Percentiles rank a stretch among this genome's conserved stretches.
Evolutionary conservation across 1,140 invertebrate genomes (phyloP).

Genomic region (Ceratina calcarata): DNA sequence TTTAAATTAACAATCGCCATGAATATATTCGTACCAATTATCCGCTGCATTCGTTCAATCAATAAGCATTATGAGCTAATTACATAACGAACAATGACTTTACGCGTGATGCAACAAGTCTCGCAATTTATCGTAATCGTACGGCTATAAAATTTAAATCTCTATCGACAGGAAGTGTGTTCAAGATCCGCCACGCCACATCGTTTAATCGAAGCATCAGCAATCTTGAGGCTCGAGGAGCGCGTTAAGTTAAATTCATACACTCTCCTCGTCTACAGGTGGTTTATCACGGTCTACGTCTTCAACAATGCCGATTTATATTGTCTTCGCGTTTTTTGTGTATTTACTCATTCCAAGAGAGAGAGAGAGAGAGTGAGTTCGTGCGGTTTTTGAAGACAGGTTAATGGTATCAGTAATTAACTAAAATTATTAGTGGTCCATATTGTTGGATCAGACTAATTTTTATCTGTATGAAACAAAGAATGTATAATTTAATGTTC

Average conservation of each 20-base stretch:
- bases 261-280: conserved; percentile 38
- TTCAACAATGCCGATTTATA: conserved; percentile 35
- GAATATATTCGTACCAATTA: neutral
- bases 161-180: too few species aligned
- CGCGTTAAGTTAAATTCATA: conserved; percentile 29
- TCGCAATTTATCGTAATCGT: neutral
- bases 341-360: conserved; percentile 29
- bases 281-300: conserved; percentile 35
- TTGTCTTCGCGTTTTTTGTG: conserved; percentile 18
- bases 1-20: too few species aligned
- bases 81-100: neutral
- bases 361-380: conserved; percentile 11
- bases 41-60: neutral
- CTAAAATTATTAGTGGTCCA: neutral
- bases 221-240: conserved; percentile 12
- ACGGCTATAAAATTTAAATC: neutral
- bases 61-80: neutral
- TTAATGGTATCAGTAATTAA: neutral
- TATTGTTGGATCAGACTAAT: neutral
- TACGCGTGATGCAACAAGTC: conserved; percentile 9
- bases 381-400: conserved; percentile 28
- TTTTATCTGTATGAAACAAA: too few species aligned
- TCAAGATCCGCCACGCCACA: neutral
- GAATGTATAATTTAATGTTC: too few species aligned
- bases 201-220: conserved; percentile 18